Percentiles rank a stretch among this genome's conserved stretches.
Evolutionary conservation across 2,113 vertebrate species (phyloP).

Genomic region (Albula goreensis): DNA sequence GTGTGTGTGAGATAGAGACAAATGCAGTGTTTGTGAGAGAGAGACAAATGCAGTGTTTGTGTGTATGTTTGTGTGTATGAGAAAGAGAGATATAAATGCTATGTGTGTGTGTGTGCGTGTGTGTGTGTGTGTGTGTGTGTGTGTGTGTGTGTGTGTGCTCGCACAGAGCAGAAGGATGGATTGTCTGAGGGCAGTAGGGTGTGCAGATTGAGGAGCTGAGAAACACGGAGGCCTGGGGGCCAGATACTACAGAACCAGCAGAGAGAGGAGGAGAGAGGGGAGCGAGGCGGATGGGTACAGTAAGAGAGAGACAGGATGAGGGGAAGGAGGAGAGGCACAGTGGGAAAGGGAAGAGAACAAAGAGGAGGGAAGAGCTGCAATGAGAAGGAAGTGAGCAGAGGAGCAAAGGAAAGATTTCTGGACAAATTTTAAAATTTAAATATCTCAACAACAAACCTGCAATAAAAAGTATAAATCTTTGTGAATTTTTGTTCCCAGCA

Average conservation of each 20-base stretch:
- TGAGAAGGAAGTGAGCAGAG: no score
- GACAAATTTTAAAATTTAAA: no score
- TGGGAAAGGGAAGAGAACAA: neutral
- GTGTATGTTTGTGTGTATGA: conserved; percentile 11
- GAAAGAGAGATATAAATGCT: neutral
- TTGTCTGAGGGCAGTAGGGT: neutral
- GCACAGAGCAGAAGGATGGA: neutral
- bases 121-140: conserved; percentile 24
- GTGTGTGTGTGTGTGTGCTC: conserved; percentile 24
- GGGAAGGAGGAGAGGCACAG: neutral
- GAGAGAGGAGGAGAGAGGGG: neutral
- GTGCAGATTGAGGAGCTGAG: neutral
- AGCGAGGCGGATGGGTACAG: neutral
- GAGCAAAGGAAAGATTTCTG: no score
- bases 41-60: neutral
- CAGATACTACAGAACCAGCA: neutral
- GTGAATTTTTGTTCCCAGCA: no score
- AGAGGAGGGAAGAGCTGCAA: neutral
- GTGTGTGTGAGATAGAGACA: neutral
- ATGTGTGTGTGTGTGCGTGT: conserved; percentile 29
- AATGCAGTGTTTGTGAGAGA: neutral
- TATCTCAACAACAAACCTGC: no score
- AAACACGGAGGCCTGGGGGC: neutral
- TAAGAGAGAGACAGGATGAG: neutral
- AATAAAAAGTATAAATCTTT: no score